phyloP scores from a whole-genome alignment of 2,113 vertebrate species.

The Microtus pennsylvanicus region DNA sequence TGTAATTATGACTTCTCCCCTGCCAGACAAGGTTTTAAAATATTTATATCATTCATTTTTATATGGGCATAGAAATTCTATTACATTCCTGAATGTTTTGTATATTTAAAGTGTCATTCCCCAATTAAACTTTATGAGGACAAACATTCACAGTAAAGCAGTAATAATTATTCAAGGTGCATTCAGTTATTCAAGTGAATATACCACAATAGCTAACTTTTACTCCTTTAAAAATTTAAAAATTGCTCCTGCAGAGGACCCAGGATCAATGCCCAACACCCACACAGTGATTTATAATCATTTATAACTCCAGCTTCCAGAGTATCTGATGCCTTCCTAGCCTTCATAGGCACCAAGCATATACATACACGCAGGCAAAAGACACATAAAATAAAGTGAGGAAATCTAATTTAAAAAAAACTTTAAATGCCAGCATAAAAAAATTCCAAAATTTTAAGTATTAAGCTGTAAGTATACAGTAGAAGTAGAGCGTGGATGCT shows the following conservation, averaged over 20 bases:
- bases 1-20: neutral
- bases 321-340: neutral
- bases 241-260: neutral
- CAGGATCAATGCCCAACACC: neutral
- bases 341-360: too few species aligned
- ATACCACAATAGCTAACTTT: neutral
- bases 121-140: neutral
- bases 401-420: neutral
- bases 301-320: neutral
- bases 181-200: neutral
- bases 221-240: neutral
- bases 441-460: neutral
- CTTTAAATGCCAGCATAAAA: neutral
- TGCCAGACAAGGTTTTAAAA: neutral
- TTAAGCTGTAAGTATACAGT: neutral
- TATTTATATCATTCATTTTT: neutral
- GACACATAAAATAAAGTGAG: neutral
- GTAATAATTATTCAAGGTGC: neutral
- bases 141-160: conserved; percentile 32
- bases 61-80: conserved; percentile 21
- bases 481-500: neutral
- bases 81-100: conserved; percentile 31
- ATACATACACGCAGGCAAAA: neutral
- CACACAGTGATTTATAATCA: neutral
- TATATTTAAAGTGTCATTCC: conserved; percentile 1